Conservation (phyloP, 1,140 invertebrate species). For the Megalonaias nervosa region DNA sequence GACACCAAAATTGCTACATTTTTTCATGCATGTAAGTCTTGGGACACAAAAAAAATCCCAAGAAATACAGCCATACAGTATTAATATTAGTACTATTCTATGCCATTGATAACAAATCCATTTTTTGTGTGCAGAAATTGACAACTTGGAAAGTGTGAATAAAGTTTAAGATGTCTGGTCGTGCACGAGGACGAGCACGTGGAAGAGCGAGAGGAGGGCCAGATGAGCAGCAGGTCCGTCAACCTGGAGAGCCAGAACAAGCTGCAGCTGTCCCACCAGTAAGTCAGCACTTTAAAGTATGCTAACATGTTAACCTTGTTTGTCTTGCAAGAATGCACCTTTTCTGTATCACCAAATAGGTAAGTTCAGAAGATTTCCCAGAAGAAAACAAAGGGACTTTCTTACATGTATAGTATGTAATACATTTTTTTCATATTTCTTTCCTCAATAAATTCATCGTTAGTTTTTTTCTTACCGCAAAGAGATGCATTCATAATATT, state of each 20-base stretch:
- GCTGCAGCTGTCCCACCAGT: neutral
- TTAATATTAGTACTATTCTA: no score
- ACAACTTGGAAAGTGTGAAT: no score
- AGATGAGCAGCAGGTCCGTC: constrained; percentile 23
- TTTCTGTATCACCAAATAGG: neutral
- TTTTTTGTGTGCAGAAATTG: no score
- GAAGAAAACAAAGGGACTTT: neutral
- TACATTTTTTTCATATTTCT: neutral
- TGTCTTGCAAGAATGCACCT: neutral
- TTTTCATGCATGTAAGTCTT: no score
- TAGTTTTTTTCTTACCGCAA: neutral
- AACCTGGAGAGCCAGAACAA: constrained; percentile 20
- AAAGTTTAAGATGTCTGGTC: constrained; percentile 45
- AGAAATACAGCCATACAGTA: no score
- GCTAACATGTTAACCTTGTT: neutral
- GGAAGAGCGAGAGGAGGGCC: constrained; percentile 47
- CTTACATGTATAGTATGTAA: neutral
- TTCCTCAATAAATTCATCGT: neutral
- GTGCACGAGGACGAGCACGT: constrained; percentile 51
- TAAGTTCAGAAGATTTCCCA: neutral
- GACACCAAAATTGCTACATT: no score
- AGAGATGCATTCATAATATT: no score
- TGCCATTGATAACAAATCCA: no score
- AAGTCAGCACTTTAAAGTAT: neutral
- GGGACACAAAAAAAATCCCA: no score